Evolutionary conservation across 2,113 vertebrate genomes (phyloP).

Genomic region (Cebus imitator): DNA sequence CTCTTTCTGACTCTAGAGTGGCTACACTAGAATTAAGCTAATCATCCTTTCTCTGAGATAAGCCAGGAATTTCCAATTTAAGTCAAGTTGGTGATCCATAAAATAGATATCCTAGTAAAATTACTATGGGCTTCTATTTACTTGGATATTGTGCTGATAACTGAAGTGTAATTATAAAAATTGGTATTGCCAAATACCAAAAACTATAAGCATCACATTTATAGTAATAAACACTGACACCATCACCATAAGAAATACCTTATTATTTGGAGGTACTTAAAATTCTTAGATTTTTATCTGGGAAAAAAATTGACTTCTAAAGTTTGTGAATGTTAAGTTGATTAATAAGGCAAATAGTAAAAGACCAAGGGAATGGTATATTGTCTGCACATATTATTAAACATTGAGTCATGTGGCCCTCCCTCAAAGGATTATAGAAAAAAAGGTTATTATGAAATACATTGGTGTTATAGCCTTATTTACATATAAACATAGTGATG

Average conservation of each 20-base stretch:
- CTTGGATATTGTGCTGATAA: neutral
- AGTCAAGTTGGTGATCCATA: conserved; percentile 61
- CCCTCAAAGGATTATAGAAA: conserved; percentile 11
- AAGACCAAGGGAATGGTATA: neutral
- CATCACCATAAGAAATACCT: conserved; percentile 2
- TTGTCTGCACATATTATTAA: conserved; percentile 46
- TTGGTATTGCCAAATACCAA: neutral
- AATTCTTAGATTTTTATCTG: conserved; percentile 13
- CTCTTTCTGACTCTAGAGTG: neutral
- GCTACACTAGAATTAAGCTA: neutral
- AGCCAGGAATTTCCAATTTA: conserved; percentile 39
- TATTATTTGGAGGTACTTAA: conserved; percentile 10
- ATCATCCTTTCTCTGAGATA: conserved; percentile 18
- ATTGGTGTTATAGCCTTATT: neutral
- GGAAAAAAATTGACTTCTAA: conserved; percentile 17
- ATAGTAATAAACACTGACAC: neutral
- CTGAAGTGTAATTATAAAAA: neutral
- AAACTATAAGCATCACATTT: neutral
- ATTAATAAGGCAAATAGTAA: conserved; percentile 51
- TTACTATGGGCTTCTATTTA: conserved; percentile 31
- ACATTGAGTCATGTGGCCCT: neutral
- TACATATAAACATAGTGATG: conserved; percentile 21
- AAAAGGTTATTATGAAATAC: neutral
- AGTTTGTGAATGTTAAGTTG: conserved; percentile 29
- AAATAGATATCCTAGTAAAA: conserved; percentile 65